Base-by-base conservation (phyloP, 2,797 vertebrate genomes). In the Podargus strigoides region DNA sequence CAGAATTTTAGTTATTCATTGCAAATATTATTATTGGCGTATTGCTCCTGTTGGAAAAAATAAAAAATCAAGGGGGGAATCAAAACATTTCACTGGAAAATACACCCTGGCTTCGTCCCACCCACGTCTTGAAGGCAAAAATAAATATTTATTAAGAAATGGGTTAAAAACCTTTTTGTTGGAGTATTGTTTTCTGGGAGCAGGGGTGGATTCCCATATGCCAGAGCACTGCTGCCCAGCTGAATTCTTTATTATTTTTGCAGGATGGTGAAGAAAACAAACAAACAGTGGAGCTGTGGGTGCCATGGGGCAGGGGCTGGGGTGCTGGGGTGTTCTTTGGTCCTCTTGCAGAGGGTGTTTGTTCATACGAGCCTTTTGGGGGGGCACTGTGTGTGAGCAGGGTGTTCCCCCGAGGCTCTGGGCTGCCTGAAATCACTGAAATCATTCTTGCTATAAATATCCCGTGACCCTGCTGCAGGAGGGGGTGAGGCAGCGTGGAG, bases 1-100 rank as follows among this genome's bases (percentile, higher is more conserved):
- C 96, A 94, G 96, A 96, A 95, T 94, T 85, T 94, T 84, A 92
- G 96, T 91, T 95, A 95, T 95, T 95, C 93, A 69, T 94, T 80
- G 52, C 92, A 94, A 96, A 96, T 97, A 96, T 97, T 96, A 93
- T 94, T 95, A 85, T 91, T 96, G 95, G 97, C 95, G 1, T 79
- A 92, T 85, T 36, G 59, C 83, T 91, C 55, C 89, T 5, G 46
- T 75, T 41, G 56, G 19, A 37, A 11, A 20, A 9, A 14, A n/a
- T n/a, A 66, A 60, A 81, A 67, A 78, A 39, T 6, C 50, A 19
- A 89, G 75, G 85, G 81, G 92, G 73, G 63, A 96, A 94, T 96
- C 86, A 95, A 94, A 97, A 92, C 75, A 82, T 92, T 90, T 92
- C 50, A 37, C 80, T 94, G 86, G 90, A 91, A 96, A 91, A 94